Evolutionary conservation across 2,113 vertebrate species (phyloP).

Genomic region (Seriola rivoliana): DNA sequence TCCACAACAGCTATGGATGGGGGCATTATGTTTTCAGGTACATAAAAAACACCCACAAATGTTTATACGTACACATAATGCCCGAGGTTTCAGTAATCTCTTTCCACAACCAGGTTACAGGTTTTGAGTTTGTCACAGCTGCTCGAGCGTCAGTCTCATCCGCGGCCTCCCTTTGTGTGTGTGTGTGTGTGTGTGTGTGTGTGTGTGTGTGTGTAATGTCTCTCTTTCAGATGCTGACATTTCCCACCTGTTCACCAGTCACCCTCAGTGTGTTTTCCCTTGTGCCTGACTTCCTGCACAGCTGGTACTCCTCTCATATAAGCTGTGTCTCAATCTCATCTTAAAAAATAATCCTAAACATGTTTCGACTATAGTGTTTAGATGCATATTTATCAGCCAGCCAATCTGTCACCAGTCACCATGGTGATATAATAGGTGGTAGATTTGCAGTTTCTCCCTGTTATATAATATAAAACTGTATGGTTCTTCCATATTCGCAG

Average conservation of each 20-base stretch:
- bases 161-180: conserved; percentile 11
- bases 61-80: conserved; percentile 11
- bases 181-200: conserved; percentile 11
- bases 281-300: conserved; percentile 42
- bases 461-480: not conserved
- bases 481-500: not conserved
- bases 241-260: conserved; percentile 66
- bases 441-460: not conserved
- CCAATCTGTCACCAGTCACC: not conserved
- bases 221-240: conserved; percentile 69
- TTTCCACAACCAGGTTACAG: conserved; percentile 26
- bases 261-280: conserved; percentile 34
- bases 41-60: conserved; percentile 6
- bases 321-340: conserved; percentile 26
- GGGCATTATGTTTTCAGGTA: no score
- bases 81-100: conserved; percentile 24
- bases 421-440: not conserved
- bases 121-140: conserved; percentile 54
- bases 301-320: conserved; percentile 36
- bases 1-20: no score
- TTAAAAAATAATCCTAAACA: conserved; percentile 22
- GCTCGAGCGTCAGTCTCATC: conserved; percentile 40
- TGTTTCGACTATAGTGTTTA: conserved; percentile 8
- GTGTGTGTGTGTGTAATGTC: conserved; percentile 47
- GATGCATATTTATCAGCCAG: not conserved